Base-by-base conservation (phyloP, 2,113 vertebrate species). In the Merops nubicus region DNA sequence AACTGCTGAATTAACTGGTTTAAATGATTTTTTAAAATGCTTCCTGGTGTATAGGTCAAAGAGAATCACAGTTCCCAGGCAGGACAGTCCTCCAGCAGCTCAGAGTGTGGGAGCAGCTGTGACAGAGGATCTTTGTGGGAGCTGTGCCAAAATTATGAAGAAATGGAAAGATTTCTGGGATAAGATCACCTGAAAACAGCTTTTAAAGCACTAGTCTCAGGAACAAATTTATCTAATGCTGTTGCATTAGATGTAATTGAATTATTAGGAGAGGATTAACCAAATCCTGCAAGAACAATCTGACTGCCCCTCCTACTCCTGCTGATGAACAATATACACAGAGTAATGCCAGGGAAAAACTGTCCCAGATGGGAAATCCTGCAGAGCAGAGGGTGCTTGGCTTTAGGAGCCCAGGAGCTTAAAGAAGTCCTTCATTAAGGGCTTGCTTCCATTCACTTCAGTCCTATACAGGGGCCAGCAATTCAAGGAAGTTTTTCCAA, bases 111-210 rank as follows among this genome's bases (percentile, higher is more conserved):
- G 80, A 67, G 33, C 16, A 38, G 64, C 59, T 84, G 89, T 38
- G 72, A 67, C n/a, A 73, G 36, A 76, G 51, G n/a, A 15, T 45
- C 91, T 85, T 81, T 18, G 29, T 34, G 60, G 81, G 89, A 91
- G 47, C 84, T 13, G 21, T 5, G 19, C 56, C 14, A 9, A 88
- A 91, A 96, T 80, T 83, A 96, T 5, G 77, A 63, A 83, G 60
- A 79, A 74, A 96, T 85, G 38, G 90, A 92, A 96, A 95, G 56
- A 76, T 87, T 89, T 40, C 74, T 88, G 42, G 69, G 88, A 94
- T 95, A 89, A 95, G 76, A 88, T 88, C 93, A 94, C 82, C 92
- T 96, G 93, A 92, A 95, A 96, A 89, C 89, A 83, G 90, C 85
- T 74, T 91, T 74, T 91, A 92, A 95, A 88, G 89, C 86, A 92